phyloP scores from a whole-genome alignment of 2,113 vertebrate genomes.

The Myxocyprinus asiaticus region DNA sequence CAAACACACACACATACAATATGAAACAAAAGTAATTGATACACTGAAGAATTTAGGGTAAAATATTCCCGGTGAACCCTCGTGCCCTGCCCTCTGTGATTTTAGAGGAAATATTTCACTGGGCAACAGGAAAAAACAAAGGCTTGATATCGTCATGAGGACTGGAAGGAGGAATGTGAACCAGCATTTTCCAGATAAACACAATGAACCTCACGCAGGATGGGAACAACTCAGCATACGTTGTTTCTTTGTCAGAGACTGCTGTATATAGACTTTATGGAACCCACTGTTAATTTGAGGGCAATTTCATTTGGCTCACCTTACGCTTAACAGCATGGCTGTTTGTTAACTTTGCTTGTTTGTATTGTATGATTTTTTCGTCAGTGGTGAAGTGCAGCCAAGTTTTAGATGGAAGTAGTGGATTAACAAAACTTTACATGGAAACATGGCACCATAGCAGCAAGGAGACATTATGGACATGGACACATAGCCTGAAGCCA shows the following conservation, averaged over 20 bases:
- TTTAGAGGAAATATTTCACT: constrained; percentile 67
- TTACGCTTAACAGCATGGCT: background rate
- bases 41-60: constrained; percentile 9
- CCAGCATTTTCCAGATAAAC: constrained; percentile 74
- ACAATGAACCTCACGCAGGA: constrained; percentile 60
- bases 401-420: background rate
- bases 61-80: constrained; percentile 35
- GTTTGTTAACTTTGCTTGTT: background rate
- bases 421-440: background rate
- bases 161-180: constrained; percentile 71
- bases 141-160: constrained; percentile 69
- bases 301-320: background rate
- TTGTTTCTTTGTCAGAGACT: background rate
- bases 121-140: constrained; percentile 65
- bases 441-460: background rate
- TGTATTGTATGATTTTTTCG: background rate
- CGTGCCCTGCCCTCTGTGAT: constrained; percentile 47
- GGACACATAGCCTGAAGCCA: background rate
- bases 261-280: background rate
- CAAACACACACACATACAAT: background rate
- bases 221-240: background rate
- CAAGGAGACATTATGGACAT: background rate
- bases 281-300: background rate
- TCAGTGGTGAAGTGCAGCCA: background rate
- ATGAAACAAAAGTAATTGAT: constrained; percentile 8